A percentile compares a stretch with the other conserved stretches of the same genome.
Evolutionary conservation across 2,113 vertebrate species (phyloP).

Genomic region (Etia nguti): DNA sequence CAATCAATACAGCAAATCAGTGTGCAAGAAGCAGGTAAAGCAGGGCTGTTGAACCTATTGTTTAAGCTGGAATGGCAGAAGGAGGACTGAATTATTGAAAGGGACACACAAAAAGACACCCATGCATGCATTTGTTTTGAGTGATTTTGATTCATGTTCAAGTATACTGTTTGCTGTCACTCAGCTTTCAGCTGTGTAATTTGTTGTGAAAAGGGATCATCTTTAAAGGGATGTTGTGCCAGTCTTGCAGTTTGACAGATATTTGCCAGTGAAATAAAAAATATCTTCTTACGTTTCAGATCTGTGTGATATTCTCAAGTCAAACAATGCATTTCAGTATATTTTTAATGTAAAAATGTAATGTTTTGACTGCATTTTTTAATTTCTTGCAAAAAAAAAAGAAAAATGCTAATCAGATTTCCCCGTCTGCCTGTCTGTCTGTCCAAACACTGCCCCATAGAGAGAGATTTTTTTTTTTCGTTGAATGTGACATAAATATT

Average conservation of each 20-base stretch:
- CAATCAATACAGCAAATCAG: background rate
- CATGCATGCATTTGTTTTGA: background rate
- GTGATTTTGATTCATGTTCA: slow-evolving; percentile 16
- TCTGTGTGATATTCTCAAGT: background rate
- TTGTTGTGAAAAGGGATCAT: slow-evolving; percentile 29
- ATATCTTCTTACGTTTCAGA: background rate
- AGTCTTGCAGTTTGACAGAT: background rate
- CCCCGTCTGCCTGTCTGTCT: background rate
- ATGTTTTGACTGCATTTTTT: background rate
- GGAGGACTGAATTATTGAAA: background rate
- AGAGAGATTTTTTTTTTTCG: background rate
- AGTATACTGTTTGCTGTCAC: background rate
- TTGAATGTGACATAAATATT: background rate
- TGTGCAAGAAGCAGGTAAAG: background rate
- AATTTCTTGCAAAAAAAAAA: background rate
- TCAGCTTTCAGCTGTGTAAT: slow-evolving; percentile 28
- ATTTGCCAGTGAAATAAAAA: background rate
- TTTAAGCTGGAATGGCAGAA: background rate
- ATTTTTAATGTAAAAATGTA: background rate
- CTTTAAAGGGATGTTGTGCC: background rate
- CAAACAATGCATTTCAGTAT: background rate
- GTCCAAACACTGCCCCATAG: background rate
- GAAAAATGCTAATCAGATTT: background rate
- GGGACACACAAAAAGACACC: background rate
- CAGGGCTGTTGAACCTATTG: background rate